Conservation (phyloP, 2,888 invertebrate genomes). For the Callimorpha dominula region DNA sequence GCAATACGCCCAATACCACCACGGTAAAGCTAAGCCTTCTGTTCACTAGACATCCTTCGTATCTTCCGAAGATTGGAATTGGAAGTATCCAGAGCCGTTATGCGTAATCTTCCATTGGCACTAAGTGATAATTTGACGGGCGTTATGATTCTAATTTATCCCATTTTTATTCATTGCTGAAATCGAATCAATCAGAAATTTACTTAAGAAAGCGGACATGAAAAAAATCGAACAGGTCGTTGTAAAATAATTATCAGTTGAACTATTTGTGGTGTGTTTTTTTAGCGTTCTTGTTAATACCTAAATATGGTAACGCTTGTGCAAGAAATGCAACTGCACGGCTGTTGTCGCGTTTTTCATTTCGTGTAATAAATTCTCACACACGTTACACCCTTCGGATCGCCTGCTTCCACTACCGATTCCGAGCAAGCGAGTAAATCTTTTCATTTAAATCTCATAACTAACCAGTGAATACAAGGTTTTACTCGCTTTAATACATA, state of each 20-base stretch:
- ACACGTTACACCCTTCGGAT: no score
- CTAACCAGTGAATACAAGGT: slow-evolving; percentile 1
- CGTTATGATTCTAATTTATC: not conserved
- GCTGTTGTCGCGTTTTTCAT: no score
- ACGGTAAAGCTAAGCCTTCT: slow-evolving; percentile 4
- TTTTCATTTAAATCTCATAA: not conserved
- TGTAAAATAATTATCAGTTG: no score
- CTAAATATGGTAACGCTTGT: not conserved
- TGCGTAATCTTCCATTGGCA: not conserved
- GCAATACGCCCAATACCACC: slow-evolving; percentile 34
- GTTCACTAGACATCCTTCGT: not conserved
- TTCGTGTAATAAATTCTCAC: no score
- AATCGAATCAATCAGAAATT: not conserved
- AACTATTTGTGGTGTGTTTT: no score
- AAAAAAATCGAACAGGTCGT: no score
- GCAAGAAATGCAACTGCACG: not conserved
- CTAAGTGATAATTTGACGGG: not conserved
- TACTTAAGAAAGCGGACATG: not conserved
- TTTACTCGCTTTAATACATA: slow-evolving; percentile 16
- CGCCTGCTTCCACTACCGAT: not conserved
- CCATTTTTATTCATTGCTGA: not conserved
- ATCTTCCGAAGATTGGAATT: not conserved
- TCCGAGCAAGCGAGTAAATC: not conserved
- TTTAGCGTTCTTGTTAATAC: no score
- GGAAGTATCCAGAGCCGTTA: not conserved